phyloP scores from a whole-genome alignment of 2,888 invertebrate species.

The Drosophila greeni region DNA sequence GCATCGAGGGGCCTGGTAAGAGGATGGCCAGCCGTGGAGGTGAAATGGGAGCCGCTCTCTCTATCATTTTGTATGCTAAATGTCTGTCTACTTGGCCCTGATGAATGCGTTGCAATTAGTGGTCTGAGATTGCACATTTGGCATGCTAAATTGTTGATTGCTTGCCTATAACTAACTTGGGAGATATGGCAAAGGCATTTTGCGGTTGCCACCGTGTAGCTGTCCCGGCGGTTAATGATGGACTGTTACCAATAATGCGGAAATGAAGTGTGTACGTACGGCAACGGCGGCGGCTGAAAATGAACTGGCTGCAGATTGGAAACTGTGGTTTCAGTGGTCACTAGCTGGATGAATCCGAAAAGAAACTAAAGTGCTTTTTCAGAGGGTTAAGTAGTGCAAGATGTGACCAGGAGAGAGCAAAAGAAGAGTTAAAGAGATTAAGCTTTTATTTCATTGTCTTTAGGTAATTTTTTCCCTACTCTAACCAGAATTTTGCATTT shows the following conservation, averaged over 20 bases:
- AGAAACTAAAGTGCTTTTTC: neutral
- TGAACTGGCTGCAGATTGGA: slow-evolving; percentile 13
- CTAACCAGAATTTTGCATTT: no score
- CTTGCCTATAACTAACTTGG: slow-evolving; percentile 39
- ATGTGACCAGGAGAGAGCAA: neutral
- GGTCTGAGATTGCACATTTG: slow-evolving; percentile 69
- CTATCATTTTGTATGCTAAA: slow-evolving; percentile 48
- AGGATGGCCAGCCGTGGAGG: neutral
- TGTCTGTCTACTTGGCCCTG: slow-evolving; percentile 57
- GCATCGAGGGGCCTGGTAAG: slow-evolving; percentile 10
- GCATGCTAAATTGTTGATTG: slow-evolving; percentile 47
- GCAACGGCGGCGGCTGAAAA: neutral
- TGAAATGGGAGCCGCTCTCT: slow-evolving; percentile 11
- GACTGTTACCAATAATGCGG: slow-evolving; percentile 39
- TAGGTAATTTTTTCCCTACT: no score
- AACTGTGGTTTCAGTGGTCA: slow-evolving; percentile 9
- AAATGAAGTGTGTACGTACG: slow-evolving; percentile 24
- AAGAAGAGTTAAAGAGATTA: no score
- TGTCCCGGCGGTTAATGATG: slow-evolving; percentile 31
- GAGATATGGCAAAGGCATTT: slow-evolving; percentile 36
- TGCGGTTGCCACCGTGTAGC: slow-evolving; percentile 31
- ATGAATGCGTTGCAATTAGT: slow-evolving; percentile 69
- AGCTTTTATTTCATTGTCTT: no score
- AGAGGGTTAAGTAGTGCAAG: neutral
- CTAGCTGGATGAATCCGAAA: neutral